These are phyloP conservation scores for Tiliacea citrago DNA, from an alignment of 2,888 invertebrate species.

Conservation along the genomic window DNA sequence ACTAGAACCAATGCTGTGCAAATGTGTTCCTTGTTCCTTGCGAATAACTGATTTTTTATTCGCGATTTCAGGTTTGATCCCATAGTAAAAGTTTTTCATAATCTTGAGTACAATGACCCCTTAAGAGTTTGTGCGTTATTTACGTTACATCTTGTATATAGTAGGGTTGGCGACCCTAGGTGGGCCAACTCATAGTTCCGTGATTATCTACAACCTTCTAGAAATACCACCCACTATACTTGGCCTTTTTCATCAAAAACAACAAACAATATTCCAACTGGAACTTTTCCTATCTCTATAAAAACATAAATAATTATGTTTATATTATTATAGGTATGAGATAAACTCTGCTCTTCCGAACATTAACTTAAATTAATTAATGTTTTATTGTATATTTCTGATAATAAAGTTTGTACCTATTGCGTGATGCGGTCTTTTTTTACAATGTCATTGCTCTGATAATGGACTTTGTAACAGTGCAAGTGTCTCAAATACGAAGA, in stretches of 20 bases:
- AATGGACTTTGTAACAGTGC: neutral
- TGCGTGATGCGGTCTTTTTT: slow-evolving; percentile 2
- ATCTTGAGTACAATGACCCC: too few relatives aligned
- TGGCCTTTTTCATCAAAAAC: neutral
- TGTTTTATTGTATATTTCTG: slow-evolving; percentile 19
- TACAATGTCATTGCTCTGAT: neutral
- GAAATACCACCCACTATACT: neutral
- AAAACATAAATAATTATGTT: slow-evolving; percentile 10
- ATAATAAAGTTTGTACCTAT: neutral
- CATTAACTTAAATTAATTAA: slow-evolving; percentile 24
- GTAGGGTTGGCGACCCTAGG: too few relatives aligned
- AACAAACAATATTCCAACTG: neutral
- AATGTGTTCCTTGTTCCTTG: too few relatives aligned
- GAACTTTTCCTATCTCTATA: slow-evolving; percentile 20
- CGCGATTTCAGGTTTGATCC: too few relatives aligned
- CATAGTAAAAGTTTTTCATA: too few relatives aligned
- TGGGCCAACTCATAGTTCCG: neutral
- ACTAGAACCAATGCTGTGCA: too few relatives aligned
- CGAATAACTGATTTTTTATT: too few relatives aligned
- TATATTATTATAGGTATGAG: neutral
- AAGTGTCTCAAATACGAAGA: neutral
- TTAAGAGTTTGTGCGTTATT: too few relatives aligned
- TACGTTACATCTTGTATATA: too few relatives aligned
- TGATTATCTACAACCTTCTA: neutral
- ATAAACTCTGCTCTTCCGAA: slow-evolving; percentile 40